phyloP scores from a whole-genome alignment of 2,797 vertebrate species.

The Neosilurus mollespiculum region DNA sequence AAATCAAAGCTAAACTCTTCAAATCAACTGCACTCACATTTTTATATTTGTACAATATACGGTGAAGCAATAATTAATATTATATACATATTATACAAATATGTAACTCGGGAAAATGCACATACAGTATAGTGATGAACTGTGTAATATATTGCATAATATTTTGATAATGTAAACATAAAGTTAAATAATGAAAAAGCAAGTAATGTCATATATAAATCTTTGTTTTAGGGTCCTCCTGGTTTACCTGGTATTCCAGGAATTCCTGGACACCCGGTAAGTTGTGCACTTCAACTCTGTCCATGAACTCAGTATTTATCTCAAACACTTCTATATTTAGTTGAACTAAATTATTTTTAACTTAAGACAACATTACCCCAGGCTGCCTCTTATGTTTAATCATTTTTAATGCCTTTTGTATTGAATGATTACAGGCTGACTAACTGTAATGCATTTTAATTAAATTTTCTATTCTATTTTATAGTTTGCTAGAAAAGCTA shows the following conservation, averaged over 20 bases:
- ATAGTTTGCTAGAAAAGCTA: neutral
- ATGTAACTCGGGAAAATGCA: neutral
- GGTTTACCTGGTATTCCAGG: constrained; percentile 89
- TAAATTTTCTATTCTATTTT: neutral
- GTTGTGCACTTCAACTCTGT: constrained; percentile 57
- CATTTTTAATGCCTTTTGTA: neutral
- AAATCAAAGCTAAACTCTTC: neutral
- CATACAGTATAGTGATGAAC: neutral
- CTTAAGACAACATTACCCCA: neutral
- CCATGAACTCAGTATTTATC: neutral
- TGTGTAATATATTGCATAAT: neutral
- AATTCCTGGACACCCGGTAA: constrained; percentile 91
- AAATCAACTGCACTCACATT: neutral
- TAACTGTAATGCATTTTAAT: neutral
- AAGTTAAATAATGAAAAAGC: neutral
- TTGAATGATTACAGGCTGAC: neutral
- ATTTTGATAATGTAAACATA: neutral
- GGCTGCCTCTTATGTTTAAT: neutral
- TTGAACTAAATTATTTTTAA: neutral
- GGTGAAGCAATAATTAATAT: neutral
- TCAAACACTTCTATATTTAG: neutral
- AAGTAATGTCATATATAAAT: neutral
- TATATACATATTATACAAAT: neutral
- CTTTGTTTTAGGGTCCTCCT: constrained; percentile 80
- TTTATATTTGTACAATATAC: neutral